Percentiles rank a stretch among this genome's conserved stretches.
Conservation (phyloP, 2,888 invertebrate species). For the Silvanus unidentatus region DNA sequence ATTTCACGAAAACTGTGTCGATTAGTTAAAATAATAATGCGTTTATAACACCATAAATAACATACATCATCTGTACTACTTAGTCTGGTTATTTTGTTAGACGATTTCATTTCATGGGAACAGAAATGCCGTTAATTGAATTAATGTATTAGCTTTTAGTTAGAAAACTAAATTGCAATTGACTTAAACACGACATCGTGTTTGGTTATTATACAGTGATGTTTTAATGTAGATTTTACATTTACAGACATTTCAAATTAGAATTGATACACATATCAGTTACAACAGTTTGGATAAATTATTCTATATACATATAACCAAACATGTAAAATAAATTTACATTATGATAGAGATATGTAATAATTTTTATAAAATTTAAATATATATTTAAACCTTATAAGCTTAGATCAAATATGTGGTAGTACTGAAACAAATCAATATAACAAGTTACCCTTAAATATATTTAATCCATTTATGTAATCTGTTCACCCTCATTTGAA, state of each 20-base stretch:
- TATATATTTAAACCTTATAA: too few relatives aligned
- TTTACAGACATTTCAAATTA: conserved; percentile 13
- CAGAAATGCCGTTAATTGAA: conserved; percentile 10
- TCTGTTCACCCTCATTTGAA: background rate
- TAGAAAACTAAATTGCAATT: conserved; percentile 12
- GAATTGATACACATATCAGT: conserved; percentile 12
- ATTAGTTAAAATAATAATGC: too few relatives aligned
- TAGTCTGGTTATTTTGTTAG: too few relatives aligned
- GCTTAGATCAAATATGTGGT: background rate
- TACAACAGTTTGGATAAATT: background rate
- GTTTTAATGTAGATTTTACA: conserved; percentile 12
- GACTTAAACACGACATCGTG: conserved; percentile 13
- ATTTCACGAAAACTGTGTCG: too few relatives aligned
- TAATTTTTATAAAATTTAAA: too few relatives aligned
- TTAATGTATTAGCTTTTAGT: conserved; percentile 16
- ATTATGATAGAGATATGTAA: too few relatives aligned
- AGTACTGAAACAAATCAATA: background rate
- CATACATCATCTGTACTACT: too few relatives aligned
- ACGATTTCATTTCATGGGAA: background rate
- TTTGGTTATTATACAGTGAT: conserved; percentile 8
- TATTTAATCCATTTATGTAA: conserved; percentile 2
- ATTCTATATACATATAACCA: too few relatives aligned
- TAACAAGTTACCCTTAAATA: background rate
- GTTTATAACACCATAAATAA: too few relatives aligned
- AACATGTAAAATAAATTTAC: too few relatives aligned